Conservation (phyloP, 2,888 invertebrate genomes). For the Abscondita cerata region DNA sequence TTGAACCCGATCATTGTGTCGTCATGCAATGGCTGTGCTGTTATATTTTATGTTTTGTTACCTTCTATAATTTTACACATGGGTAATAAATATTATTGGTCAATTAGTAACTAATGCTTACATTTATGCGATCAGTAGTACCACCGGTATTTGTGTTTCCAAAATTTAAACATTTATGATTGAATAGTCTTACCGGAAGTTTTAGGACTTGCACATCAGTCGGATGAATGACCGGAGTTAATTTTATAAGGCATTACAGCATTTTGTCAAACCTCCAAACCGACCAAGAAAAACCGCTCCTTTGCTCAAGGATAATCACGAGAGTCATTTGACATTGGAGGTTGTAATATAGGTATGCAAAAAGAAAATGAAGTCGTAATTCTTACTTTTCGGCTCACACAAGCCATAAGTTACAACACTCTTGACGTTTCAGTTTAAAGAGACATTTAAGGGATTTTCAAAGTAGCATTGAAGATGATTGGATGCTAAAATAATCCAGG, state of each 20-base stretch:
- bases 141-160: no score
- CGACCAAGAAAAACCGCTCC: not conserved
- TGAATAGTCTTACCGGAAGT: no score
- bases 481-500: not conserved
- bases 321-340: no score
- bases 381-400: not conserved
- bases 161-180: no score
- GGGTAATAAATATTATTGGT: no score
- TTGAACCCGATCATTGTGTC: no score
- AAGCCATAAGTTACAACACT: not conserved
- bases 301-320: not conserved
- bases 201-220: not conserved
- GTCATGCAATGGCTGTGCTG: no score
- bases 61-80: no score
- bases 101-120: no score
- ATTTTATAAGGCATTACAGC: not conserved
- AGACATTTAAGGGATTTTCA: not conserved
- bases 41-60: no score
- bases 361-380: not conserved
- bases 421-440: not conserved
- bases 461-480: constrained; percentile 3
- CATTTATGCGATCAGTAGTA: no score
- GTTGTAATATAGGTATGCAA: no score
- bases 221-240: not conserved
- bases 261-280: not conserved